Evolutionary conservation across 1,140 invertebrate genomes (phyloP).

Genomic region (Drosophila melanogaster): Release_6_plus_ISO1_MT NT_033779.5:445501-446000

Average conservation of each 20-base stretch:
- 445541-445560: conserved; percentile 87
- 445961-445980: conserved; percentile 85
- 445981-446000: conserved; percentile 88
- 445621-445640: conserved; percentile 85
- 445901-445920: conserved; percentile 85
- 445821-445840: conserved; percentile 82
- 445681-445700: conserved; percentile 72
- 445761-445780: conserved; percentile 46
- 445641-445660: conserved; percentile 85
- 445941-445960: conserved; percentile 85
- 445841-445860: conserved; percentile 74
- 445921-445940: conserved; percentile 85
- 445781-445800: conserved; percentile 64
- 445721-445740: conserved; percentile 75
- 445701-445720: conserved; percentile 73
- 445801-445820: conserved; percentile 77
- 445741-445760: conserved; percentile 68
- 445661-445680: conserved; percentile 69
- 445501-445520: conserved; percentile 41
- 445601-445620: conserved; percentile 87
- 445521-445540: conserved; percentile 69
- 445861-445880: conserved; percentile 76
- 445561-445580: conserved; percentile 88
- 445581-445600: conserved; percentile 89
- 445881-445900: conserved; percentile 83